These are phyloP conservation scores for Melipona beecheii DNA, from an alignment of 2,888 invertebrate species.

Conservation along the genomic window DNA sequence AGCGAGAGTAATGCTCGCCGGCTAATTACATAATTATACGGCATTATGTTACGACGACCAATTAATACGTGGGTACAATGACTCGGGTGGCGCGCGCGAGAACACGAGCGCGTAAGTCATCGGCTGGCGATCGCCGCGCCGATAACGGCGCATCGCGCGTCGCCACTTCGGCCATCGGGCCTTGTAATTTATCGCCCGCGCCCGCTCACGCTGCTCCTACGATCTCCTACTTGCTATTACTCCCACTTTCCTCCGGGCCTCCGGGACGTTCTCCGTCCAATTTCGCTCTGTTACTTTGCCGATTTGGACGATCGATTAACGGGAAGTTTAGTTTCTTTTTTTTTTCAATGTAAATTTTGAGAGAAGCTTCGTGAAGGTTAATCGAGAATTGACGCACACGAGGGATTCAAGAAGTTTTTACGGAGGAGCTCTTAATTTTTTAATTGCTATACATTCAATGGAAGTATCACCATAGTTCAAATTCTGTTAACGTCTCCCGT, in stretches of 20 bases:
- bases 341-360: not conserved
- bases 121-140: constrained; percentile 57
- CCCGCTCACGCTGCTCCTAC: constrained; percentile 72
- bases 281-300: not conserved
- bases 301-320: not conserved
- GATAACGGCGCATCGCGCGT: constrained; percentile 37
- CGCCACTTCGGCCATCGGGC: constrained; percentile 51
- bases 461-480: not conserved
- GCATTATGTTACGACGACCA: constrained; percentile 79
- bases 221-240: constrained; percentile 72
- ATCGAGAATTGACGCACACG: not conserved
- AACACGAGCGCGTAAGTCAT: constrained; percentile 62
- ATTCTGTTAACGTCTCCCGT: not conserved
- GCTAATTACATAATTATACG: constrained; percentile 83
- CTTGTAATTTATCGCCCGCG: constrained; percentile 80
- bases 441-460: too few relatives aligned
- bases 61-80: constrained; percentile 76
- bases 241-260: constrained; percentile 28
- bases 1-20: constrained; percentile 78
- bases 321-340: constrained; percentile 3
- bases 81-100: constrained; percentile 56
- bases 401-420: not conserved
- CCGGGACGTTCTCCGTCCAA: constrained; percentile 1
- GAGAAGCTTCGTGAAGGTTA: too few relatives aligned
- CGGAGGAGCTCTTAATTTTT: not conserved